Conservation (phyloP, 2,888 invertebrate genomes). For the Ethmia dodecea region DNA sequence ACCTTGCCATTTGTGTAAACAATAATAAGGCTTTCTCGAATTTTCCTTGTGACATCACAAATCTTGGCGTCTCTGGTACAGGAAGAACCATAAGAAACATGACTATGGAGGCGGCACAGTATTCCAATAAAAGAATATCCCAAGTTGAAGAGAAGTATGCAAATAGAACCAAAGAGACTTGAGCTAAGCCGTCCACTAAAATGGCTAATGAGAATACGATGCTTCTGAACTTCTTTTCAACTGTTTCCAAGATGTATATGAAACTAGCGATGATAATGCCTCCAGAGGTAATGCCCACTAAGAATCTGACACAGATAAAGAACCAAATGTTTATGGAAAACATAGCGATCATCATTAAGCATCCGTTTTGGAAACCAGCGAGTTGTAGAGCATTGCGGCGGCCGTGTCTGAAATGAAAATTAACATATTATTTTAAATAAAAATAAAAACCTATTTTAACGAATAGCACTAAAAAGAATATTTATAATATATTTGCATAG, state of each 20-base stretch:
- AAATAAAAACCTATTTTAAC: too few species aligned
- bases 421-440: not conserved
- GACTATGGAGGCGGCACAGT: constrained; percentile 25
- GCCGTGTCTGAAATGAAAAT: constrained; percentile 38
- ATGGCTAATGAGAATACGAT: constrained; percentile 27
- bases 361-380: constrained; percentile 80
- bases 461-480: too few species aligned
- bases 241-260: constrained; percentile 75
- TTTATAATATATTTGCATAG: too few species aligned
- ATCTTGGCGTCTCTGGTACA: constrained; percentile 50
- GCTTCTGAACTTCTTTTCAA: constrained; percentile 68
- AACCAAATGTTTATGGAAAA: constrained; percentile 74
- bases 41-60: constrained; percentile 41
- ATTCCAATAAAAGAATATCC: constrained; percentile 31
- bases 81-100: constrained; percentile 29
- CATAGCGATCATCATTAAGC: constrained; percentile 80
- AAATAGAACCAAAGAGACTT: constrained; percentile 30
- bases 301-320: constrained; percentile 79
- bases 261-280: constrained; percentile 80
- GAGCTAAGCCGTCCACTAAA: constrained; percentile 32
- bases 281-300: constrained; percentile 83
- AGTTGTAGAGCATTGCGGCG: constrained; percentile 78
- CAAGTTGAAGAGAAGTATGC: constrained; percentile 40
- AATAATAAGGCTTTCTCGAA: constrained; percentile 30
- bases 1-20: constrained; percentile 38